Conservation (phyloP, 1,140 invertebrate genomes). For the Babylonia areolata region DNA sequence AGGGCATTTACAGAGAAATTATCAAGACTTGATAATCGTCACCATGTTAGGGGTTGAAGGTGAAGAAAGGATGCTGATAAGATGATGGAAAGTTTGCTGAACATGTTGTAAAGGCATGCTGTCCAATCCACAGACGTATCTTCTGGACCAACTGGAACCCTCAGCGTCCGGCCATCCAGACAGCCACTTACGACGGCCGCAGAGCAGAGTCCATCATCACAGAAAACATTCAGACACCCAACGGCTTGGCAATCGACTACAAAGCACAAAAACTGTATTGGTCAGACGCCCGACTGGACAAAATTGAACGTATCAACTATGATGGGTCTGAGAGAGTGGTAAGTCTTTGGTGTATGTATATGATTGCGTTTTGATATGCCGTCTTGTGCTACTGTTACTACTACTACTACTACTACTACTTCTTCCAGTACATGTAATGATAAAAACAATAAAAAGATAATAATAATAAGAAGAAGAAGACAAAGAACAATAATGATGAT, state of each 20-base stretch:
- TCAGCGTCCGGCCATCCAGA: constrained; percentile 89
- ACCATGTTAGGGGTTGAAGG: no score
- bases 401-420: no score
- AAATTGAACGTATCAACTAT: constrained; percentile 95
- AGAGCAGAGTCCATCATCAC: constrained; percentile 93
- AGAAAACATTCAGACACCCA: constrained; percentile 95
- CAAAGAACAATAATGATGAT: no score
- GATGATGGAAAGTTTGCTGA: not conserved
- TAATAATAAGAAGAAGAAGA: no score
- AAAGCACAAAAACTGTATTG: constrained; percentile 97
- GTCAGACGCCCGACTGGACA: constrained; percentile 98
- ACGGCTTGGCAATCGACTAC: constrained; percentile 97
- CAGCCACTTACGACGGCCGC: constrained; percentile 96
- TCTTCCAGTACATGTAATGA: no score
- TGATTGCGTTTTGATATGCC: no score
- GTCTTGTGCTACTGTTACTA: no score
- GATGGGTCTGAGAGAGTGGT: constrained; percentile 87
- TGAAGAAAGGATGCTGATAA: no score
- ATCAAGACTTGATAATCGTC: no score
- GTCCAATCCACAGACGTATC: constrained; percentile 88
- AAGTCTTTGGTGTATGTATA: constrained; percentile 63
- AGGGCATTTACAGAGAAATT: no score
- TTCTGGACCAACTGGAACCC: constrained; percentile 98
- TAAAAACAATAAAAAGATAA: no score
- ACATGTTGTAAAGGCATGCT: not conserved